Percentiles rank a stretch among this genome's conserved stretches.
phyloP scores from a whole-genome alignment of 2,797 vertebrate species.

The Malurus splendens region DNA sequence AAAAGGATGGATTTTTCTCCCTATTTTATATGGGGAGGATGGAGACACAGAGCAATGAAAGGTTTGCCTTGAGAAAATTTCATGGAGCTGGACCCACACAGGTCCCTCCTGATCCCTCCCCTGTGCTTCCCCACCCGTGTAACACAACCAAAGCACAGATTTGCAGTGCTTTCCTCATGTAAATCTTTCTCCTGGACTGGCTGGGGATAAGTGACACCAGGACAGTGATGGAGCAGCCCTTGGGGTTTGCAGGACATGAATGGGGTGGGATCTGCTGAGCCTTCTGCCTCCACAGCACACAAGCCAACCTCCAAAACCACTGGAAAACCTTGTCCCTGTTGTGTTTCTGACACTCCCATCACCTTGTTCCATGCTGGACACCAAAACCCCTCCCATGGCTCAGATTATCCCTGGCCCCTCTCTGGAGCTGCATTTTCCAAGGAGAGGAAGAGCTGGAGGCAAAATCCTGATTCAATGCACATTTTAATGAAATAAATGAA shows the following conservation, averaged over 20 bases:
- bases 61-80: not conserved
- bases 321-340: not conserved
- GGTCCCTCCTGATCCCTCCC: not conserved
- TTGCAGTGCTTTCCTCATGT: not conserved
- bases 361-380: fast-evolving
- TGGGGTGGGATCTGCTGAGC: not conserved
- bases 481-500: not conserved
- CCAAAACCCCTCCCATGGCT: not conserved
- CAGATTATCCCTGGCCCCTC: not conserved
- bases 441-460: not conserved
- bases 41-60: not conserved
- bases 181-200: not conserved
- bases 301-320: not conserved
- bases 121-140: not conserved
- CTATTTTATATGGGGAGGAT: not conserved
- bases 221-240: not conserved
- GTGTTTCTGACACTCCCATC: not conserved
- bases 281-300: not conserved
- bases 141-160: not conserved
- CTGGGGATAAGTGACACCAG: not conserved
- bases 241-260: fast-evolving
- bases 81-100: not conserved
- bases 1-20: not conserved
- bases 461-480: not conserved
- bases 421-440: not conserved